These are phyloP conservation scores for Dendrolimus punctatus DNA, from an alignment of 1,140 invertebrate genomes.

Conservation along the genomic window DNA sequence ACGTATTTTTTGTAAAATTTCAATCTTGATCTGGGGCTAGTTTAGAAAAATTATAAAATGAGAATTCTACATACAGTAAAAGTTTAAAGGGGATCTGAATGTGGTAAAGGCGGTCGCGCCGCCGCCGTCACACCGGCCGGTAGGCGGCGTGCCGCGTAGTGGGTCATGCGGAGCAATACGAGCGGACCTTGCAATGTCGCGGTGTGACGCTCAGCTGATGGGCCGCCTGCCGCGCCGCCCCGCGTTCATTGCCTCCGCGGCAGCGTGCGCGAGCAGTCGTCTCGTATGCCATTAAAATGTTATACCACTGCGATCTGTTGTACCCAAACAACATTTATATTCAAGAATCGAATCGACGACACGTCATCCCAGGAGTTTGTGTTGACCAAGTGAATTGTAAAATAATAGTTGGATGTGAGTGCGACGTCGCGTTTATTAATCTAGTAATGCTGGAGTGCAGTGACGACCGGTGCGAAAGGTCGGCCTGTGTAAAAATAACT, in stretches of 20 bases:
- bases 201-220: conserved; percentile 69
- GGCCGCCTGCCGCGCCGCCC: conserved; percentile 39
- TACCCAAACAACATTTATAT: too few relatives aligned
- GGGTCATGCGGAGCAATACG: conserved; percentile 60
- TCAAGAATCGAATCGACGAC: not conserved
- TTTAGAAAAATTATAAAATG: too few relatives aligned
- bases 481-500: conserved; percentile 71
- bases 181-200: conserved; percentile 72
- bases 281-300: conserved; percentile 26
- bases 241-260: conserved; percentile 65
- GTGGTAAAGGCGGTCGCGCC: conserved; percentile 1
- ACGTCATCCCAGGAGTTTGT: not conserved
- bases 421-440: conserved; percentile 40
- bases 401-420: conserved; percentile 32
- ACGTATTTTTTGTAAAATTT: too few relatives aligned
- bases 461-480: conserved; percentile 69
- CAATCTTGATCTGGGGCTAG: too few relatives aligned
- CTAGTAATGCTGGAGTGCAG: conserved; percentile 55
- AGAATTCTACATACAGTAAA: too few relatives aligned
- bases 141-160: conserved; percentile 41
- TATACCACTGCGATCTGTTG: too few relatives aligned
- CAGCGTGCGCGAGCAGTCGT: conserved; percentile 44
- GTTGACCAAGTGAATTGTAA: conserved; percentile 5
- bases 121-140: conserved; percentile 15
- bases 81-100: too few relatives aligned